Percentiles rank a stretch among this genome's conserved stretches.
Evolutionary conservation across 2,113 vertebrate species (phyloP).

Genomic region (Xenus cinereus): DNA sequence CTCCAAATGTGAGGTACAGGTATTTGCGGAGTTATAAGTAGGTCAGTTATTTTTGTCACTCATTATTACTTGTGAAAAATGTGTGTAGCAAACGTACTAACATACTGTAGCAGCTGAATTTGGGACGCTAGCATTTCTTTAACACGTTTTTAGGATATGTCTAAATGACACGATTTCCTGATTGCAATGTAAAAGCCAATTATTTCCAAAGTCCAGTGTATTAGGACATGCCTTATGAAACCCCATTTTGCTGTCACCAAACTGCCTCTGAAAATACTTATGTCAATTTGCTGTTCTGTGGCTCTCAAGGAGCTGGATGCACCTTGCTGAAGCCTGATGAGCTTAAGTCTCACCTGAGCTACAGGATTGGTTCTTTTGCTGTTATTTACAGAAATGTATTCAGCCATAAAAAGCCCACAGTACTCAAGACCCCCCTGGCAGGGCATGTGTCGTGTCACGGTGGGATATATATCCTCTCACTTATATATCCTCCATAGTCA

Average conservation of each 20-base stretch:
- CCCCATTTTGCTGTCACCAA: background rate
- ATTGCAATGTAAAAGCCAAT: background rate
- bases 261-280: background rate
- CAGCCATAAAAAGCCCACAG: background rate
- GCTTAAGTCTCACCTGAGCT: background rate
- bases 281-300: background rate
- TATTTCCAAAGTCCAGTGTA: background rate
- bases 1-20: slow-evolving; percentile 69
- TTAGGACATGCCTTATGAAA: background rate
- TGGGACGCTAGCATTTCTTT: slow-evolving; percentile 5
- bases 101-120: slow-evolving; percentile 55
- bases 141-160: background rate
- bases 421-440: no score
- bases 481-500: background rate
- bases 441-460: fast-evolving
- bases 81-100: slow-evolving; percentile 63
- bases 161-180: background rate
- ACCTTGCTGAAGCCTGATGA: background rate
- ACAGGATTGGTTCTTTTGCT: background rate
- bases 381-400: background rate
- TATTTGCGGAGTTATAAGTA: slow-evolving; percentile 78
- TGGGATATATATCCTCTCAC: background rate
- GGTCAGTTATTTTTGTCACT: slow-evolving; percentile 82
- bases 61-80: slow-evolving; percentile 80
- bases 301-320: background rate